These are phyloP conservation scores for Neostethus bicornis DNA, from an alignment of 2,797 vertebrate species.

Conservation along the genomic window DNA sequence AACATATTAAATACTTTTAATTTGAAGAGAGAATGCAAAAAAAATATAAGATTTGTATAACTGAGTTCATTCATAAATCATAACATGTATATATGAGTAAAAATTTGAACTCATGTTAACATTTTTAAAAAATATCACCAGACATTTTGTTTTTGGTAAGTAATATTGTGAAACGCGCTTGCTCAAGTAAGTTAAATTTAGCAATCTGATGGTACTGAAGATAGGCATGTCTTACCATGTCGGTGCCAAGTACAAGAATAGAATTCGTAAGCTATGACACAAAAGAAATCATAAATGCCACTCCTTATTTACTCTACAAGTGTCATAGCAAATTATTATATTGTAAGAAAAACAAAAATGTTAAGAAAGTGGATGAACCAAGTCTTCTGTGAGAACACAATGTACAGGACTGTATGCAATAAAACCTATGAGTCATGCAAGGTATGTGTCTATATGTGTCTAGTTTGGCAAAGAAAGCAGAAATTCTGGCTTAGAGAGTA, in stretches of 20 bases:
- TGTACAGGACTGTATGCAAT: neutral
- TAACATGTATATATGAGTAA: no score
- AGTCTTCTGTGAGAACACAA: constrained; percentile 11
- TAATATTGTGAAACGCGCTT: no score
- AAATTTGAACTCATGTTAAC: no score
- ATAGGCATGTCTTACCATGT: no score
- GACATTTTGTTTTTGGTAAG: no score
- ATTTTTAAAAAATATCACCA: no score
- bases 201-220: no score
- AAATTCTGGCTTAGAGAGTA: constrained; percentile 53
- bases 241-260: neutral
- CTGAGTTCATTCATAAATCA: neutral
- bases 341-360: neutral
- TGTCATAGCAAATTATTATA: neutral
- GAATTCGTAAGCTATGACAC: neutral
- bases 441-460: neutral
- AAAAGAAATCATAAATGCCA: neutral
- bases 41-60: no score
- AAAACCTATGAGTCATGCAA: constrained; percentile 3
- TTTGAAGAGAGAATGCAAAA: no score
- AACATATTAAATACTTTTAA: no score
- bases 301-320: neutral
- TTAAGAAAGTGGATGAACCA: neutral
- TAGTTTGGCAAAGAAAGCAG: constrained; percentile 57
- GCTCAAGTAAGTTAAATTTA: no score